A percentile compares a stretch with the other conserved stretches of the same genome.
phyloP scores from a whole-genome alignment of 2,113 vertebrate genomes.

The Pipa parva region DNA sequence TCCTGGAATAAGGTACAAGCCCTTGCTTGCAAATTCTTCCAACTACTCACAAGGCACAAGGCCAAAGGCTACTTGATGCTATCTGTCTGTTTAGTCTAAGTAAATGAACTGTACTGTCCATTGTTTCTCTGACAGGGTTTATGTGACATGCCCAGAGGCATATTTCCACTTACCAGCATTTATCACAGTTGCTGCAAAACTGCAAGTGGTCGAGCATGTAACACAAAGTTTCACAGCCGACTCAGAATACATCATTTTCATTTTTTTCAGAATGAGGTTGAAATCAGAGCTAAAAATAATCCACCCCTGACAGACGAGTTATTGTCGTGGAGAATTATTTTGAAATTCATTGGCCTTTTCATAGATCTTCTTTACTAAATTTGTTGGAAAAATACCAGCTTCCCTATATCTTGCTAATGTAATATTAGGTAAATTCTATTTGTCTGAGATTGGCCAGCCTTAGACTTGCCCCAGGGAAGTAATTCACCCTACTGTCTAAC shows the following conservation, averaged over 20 bases:
- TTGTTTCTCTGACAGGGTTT: slow-evolving; percentile 17
- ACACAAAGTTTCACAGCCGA: not conserved
- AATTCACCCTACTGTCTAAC: not conserved
- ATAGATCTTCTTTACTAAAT: too few relatives aligned
- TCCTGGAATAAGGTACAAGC: not conserved
- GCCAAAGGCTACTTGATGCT: slow-evolving; percentile 1
- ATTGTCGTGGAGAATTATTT: too few relatives aligned
- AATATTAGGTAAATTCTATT: not conserved
- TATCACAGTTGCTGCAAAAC: not conserved
- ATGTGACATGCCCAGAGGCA: slow-evolving; percentile 1
- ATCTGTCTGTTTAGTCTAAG: slow-evolving; percentile 20
- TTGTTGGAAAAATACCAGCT: not conserved
- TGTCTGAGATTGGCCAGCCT: not conserved
- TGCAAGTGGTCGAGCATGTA: not conserved
- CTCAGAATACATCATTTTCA: not conserved
- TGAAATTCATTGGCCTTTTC: too few relatives aligned
- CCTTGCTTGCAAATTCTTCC: not conserved
- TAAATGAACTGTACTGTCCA: slow-evolving; percentile 1
- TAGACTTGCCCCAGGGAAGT: not conserved
- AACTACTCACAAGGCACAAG: not conserved
- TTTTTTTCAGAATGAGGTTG: not conserved
- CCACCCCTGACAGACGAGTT: not conserved
- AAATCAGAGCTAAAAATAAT: slow-evolving; percentile 8
- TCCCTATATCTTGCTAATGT: not conserved
- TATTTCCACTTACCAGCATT: not conserved